A percentile compares a stretch with the other conserved stretches of the same genome.
Conservation (phyloP, 2,888 invertebrate genomes). For the Caenorhabditis sp. region DNA sequence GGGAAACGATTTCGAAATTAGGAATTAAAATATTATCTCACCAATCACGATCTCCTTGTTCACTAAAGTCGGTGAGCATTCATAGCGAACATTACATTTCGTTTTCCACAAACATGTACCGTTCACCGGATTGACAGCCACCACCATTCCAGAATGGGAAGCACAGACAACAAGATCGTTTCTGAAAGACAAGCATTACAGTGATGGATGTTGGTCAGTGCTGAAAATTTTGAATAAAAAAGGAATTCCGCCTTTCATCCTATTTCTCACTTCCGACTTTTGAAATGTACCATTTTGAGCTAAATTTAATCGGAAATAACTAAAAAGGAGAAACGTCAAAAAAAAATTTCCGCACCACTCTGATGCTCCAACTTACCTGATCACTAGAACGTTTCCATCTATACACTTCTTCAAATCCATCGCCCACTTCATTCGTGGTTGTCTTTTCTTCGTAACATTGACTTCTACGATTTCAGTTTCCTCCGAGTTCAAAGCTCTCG, state of each 20-base stretch:
- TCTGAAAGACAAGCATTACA: constrained; percentile 2
- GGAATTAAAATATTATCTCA: not conserved
- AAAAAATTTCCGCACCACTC: no score
- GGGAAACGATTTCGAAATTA: not conserved
- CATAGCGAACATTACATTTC: constrained; percentile 42
- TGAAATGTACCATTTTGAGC: no score
- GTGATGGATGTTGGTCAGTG: no score
- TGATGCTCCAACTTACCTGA: constrained; percentile 1
- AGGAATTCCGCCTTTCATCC: no score
- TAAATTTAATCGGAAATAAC: no score
- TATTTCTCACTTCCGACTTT: no score
- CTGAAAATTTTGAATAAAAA: no score
- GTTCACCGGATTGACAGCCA: constrained; percentile 36
- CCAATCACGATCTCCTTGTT: constrained; percentile 47
- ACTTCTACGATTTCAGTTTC: not conserved
- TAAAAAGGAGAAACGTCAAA: no score
- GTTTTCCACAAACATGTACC: constrained; percentile 29
- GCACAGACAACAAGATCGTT: constrained; percentile 26
- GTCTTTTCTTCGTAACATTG: not conserved
- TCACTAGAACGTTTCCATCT: constrained; percentile 48
- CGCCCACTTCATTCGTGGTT: constrained; percentile 54
- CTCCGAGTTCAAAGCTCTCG: not conserved
- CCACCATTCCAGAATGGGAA: constrained; percentile 49
- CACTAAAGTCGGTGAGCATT: constrained; percentile 44
- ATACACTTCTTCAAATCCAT: constrained; percentile 59